phyloP scores from a whole-genome alignment of 2,113 vertebrate species.

The Tetraodon nigroviridis region DNA sequence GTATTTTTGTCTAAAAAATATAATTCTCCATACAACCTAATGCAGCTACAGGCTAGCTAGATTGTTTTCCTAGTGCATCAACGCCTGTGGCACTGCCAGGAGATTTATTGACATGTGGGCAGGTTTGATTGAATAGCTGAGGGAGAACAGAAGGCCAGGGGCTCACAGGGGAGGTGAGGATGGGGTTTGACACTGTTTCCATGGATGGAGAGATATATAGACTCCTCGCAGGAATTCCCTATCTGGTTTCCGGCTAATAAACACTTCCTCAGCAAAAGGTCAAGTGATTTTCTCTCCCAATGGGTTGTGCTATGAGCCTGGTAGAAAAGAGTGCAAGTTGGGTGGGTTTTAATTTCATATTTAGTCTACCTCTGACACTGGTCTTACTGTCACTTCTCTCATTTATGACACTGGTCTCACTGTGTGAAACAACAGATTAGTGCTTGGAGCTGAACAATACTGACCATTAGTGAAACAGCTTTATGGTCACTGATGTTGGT shows the following conservation, averaged over 20 bases:
- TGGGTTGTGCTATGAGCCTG: too few relatives aligned
- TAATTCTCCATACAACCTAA: neutral
- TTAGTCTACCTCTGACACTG: too few relatives aligned
- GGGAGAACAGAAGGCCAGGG: slow-evolving; percentile 47
- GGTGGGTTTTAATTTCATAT: neutral
- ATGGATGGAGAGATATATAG: slow-evolving; percentile 21
- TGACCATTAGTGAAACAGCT: too few relatives aligned
- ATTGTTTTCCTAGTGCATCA: too few relatives aligned
- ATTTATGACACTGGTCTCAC: too few relatives aligned
- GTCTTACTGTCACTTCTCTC: too few relatives aligned
- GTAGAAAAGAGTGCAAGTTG: neutral
- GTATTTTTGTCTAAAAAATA: too few relatives aligned
- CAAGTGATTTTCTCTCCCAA: slow-evolving; percentile 31
- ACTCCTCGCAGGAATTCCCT: slow-evolving; percentile 11
- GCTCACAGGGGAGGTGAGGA: slow-evolving; percentile 26
- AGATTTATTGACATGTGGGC: slow-evolving; percentile 51
- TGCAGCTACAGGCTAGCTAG: neutral
- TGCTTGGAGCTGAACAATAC: too few relatives aligned
- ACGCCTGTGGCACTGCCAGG: neutral
- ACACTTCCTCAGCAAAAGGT: slow-evolving; percentile 31
- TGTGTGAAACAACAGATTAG: too few relatives aligned
- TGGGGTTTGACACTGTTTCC: slow-evolving; percentile 22
- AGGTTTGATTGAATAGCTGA: slow-evolving; percentile 29
- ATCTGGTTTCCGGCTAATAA: slow-evolving; percentile 34
- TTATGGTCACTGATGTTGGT: too few relatives aligned